Conservation (phyloP, 2,888 invertebrate genomes). For the Portevinia maculata region DNA sequence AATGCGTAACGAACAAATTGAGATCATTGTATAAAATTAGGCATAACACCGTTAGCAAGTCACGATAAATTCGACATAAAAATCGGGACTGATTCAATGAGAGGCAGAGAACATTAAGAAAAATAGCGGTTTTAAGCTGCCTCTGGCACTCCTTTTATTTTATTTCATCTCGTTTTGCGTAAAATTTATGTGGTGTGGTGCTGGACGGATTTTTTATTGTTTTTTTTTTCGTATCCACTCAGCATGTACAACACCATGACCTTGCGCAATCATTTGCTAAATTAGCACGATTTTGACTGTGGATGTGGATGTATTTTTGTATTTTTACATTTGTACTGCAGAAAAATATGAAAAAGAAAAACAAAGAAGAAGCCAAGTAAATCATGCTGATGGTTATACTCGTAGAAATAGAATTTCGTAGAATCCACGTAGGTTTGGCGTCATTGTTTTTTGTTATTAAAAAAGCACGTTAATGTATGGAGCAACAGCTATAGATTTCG, state of each 20-base stretch:
- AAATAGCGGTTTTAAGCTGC: neutral
- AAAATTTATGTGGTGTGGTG: slow-evolving; percentile 17
- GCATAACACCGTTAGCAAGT: slow-evolving; percentile 33
- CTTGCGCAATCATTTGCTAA: slow-evolving; percentile 45
- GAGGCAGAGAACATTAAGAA: neutral
- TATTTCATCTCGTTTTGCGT: neutral
- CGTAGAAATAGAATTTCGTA: neutral
- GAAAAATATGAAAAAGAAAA: no score
- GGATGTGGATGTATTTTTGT: neutral
- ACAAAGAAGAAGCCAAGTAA: no score
- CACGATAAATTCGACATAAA: slow-evolving; percentile 11
- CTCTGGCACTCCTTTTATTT: slow-evolving; percentile 10
- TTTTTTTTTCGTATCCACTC: neutral
- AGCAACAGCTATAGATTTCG: neutral
- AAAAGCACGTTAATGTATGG: neutral
- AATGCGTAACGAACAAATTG: slow-evolving; percentile 58
- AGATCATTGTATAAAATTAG: slow-evolving; percentile 38
- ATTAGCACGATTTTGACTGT: slow-evolving; percentile 30
- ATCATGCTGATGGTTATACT: slow-evolving; percentile 1
- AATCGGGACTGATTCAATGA: no score
- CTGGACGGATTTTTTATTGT: slow-evolving; percentile 7
- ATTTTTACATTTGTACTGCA: neutral
- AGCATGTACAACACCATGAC: slow-evolving; percentile 30
- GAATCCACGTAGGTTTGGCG: slow-evolving; percentile 20
- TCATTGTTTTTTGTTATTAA: slow-evolving; percentile 10